Evolutionary conservation across 2,888 invertebrate genomes (phyloP).

Genomic region (Piscicola geometra): DNA sequence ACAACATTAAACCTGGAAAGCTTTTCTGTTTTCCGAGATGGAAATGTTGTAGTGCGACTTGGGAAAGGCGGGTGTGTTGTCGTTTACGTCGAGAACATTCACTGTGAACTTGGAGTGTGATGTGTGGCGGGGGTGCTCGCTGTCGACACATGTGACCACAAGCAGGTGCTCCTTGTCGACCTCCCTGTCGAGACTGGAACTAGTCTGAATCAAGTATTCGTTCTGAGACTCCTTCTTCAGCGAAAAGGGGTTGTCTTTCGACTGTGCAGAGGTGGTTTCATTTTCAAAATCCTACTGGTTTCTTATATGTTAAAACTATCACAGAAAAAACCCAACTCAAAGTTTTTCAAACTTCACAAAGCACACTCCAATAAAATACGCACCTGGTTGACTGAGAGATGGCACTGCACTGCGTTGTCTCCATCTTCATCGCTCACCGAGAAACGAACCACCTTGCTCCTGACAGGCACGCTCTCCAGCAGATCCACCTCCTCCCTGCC

Average conservation of each 20-base stretch:
- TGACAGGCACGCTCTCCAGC: constrained; percentile 32
- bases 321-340: constrained; percentile 3
- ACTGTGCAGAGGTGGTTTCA: too few relatives aligned
- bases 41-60: constrained; percentile 35
- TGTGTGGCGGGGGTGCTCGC: constrained; percentile 35
- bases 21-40: constrained; percentile 38
- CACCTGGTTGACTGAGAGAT: constrained; percentile 22
- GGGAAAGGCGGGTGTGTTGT: constrained; percentile 40
- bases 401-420: constrained; percentile 11
- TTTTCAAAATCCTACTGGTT: too few relatives aligned
- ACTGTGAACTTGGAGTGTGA: constrained; percentile 32
- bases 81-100: constrained; percentile 40
- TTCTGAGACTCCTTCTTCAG: not conserved
- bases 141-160: constrained; percentile 38
- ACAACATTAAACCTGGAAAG: constrained; percentile 31
- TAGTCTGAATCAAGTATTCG: constrained; percentile 20
- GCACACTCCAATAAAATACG: too few relatives aligned
- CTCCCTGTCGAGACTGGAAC: constrained; percentile 38
- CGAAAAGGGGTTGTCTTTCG: constrained; percentile 7
- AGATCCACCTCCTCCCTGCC: constrained; percentile 23
- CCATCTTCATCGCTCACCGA: constrained; percentile 27
- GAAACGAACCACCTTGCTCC: constrained; percentile 9
- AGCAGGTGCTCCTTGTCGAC: constrained; percentile 35
- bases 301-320: too few relatives aligned
- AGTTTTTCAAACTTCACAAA: not conserved